These are phyloP conservation scores for Macrotis lagotis DNA, from an alignment of 2,113 vertebrate species.

Conservation along the genomic window DNA sequence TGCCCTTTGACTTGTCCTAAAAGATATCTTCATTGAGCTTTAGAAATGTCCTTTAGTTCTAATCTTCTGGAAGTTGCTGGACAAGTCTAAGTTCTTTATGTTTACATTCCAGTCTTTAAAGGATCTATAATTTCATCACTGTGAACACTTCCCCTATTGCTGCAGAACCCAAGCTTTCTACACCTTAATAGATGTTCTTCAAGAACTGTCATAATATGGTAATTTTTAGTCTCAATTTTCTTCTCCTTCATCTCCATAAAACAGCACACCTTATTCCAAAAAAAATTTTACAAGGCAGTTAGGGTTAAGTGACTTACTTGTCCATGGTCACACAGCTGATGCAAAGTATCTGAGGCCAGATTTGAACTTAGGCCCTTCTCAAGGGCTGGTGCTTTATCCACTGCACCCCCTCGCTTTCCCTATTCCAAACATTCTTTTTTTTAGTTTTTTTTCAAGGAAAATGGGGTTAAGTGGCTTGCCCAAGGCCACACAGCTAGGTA, in stretches of 20 bases:
- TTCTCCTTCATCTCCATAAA: not conserved
- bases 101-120: not conserved
- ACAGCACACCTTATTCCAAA: not conserved
- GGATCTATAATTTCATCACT: not conserved
- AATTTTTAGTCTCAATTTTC: not conserved
- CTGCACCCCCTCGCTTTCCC: no score
- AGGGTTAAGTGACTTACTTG: no score
- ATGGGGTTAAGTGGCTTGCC: no score
- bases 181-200: not conserved
- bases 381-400: no score
- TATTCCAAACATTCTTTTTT: no score
- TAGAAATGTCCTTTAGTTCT: not conserved
- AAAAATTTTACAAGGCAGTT: no score
- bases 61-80: not conserved
- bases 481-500: no score
- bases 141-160: not conserved
- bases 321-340: no score
- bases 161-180: not conserved
- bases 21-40: not conserved
- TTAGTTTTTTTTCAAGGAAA: no score
- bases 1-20: not conserved
- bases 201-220: not conserved
- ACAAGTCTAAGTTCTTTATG: not conserved
- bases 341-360: no score
- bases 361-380: no score